These are phyloP conservation scores for Eonycteris spelaea DNA, from an alignment of 2,113 vertebrate genomes.

Conservation along the genomic window DNA sequence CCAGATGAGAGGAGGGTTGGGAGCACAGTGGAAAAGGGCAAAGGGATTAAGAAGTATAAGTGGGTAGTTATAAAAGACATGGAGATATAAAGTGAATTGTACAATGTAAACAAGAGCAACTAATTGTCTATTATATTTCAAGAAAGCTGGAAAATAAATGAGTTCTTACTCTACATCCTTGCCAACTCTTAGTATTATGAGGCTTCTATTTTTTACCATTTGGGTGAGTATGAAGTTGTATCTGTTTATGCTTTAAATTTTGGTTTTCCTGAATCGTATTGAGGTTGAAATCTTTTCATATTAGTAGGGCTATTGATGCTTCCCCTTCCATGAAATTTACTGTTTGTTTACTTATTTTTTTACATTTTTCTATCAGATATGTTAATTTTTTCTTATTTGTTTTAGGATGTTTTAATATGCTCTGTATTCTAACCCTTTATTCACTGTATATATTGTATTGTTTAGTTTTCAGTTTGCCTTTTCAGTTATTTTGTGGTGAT, in stretches of 20 bases:
- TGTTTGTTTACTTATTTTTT: neutral
- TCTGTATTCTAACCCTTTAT: neutral
- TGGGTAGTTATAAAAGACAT: no score
- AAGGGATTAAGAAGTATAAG: no score
- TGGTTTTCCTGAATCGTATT: neutral
- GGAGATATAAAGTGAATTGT: no score
- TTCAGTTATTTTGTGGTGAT: neutral
- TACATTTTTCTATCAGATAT: neutral
- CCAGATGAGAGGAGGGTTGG: no score
- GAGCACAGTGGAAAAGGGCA: no score
- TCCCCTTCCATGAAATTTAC: neutral
- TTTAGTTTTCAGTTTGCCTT: neutral
- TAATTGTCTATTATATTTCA: no score
- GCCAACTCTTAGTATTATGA: neutral
- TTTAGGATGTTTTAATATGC: neutral
- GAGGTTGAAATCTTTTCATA: neutral
- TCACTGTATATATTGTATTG: neutral
- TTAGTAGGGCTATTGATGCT: neutral
- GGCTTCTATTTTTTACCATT: neutral
- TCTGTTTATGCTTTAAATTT: neutral
- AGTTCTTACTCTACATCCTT: neutral
- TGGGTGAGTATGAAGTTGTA: neutral
- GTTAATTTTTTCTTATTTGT: neutral
- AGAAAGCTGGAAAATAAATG: neutral
- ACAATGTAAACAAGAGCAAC: no score